Percentiles rank a stretch among this genome's conserved stretches.
Conservation (phyloP, 2,797 vertebrate species). For the Cossypha heuglini region DNA sequence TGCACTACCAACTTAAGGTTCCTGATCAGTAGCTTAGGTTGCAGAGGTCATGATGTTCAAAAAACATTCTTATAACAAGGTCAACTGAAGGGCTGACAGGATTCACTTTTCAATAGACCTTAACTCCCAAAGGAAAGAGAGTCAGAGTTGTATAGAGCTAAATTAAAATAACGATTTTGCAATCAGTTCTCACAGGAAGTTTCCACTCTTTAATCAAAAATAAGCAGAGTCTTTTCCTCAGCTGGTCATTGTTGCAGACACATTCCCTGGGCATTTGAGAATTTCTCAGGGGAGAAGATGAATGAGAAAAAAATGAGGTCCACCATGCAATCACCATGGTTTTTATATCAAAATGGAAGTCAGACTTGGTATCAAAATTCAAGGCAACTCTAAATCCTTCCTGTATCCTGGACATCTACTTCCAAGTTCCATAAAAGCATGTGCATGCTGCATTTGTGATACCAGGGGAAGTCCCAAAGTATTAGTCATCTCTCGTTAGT, state of each 20-base stretch:
- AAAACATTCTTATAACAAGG: conserved; percentile 23
- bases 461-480: neutral
- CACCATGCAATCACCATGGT: neutral
- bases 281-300: conserved; percentile 34
- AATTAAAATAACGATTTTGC: conserved; percentile 40
- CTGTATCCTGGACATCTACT: conserved; percentile 16
- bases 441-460: neutral
- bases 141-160: conserved; percentile 9
- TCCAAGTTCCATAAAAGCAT: neutral
- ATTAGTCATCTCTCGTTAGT: neutral
- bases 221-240: conserved; percentile 28
- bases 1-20: neutral
- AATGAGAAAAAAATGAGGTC: neutral
- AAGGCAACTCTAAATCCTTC: conserved; percentile 22
- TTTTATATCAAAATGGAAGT: conserved; percentile 21
- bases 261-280: neutral
- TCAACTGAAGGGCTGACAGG: conserved; percentile 42
- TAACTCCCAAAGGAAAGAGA: conserved; percentile 15
- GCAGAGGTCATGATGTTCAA: neutral
- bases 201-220: conserved; percentile 21
- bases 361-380: neutral
- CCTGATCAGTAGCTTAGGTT: neutral
- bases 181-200: conserved; percentile 54
- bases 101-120: conserved; percentile 65
- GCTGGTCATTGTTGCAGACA: conserved; percentile 43